Evolutionary conservation across 35 echinoderm and acorn worm genomes (phyloP), one percentile per base, ranked within the genome.

Genomic region (Lytechinus variegatus): DNA sequence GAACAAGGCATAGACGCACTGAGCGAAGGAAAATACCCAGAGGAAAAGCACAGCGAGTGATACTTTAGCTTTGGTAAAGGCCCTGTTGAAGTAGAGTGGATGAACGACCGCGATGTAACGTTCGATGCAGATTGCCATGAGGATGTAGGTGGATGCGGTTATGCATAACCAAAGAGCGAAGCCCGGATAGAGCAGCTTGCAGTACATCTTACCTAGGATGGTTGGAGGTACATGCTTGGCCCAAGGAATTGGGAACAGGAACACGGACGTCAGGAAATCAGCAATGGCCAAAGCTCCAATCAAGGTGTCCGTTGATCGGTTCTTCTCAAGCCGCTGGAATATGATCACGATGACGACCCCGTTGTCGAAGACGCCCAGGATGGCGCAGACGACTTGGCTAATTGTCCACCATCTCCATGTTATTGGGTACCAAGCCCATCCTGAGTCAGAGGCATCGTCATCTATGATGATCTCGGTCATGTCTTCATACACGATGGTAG

Each of bases 81-180:
- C 91, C 16, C 87, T 55, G 16, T 89, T 52, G 60, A 95, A 95
- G 61, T 94, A 55, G 27, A 97, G 51, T n/a, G 96, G 96, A 54
- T 96, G 53, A 8, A 97, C 61, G 4, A 97, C 93, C 9, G 96
- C 96, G 12, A 97, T 52, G 92, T 94, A 97, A 66, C 95, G 96
- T 14, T 97, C 96, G 2, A 97, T 89, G 4, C 94, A 96, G 66
- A 97, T 96, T 86, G 95, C 87, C 1, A 91, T 71, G 9, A 97
- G 92, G 12, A 86, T 94, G 54, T 94, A 97, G 6, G 95, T 92
- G 9, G 96, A 97, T 8, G 95, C 91, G 27, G 94, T 94, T 54
- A 97, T 96, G 7, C 91, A 94, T 54, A 97, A 72, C 95, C 95
- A 97, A 86, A 97, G 72, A 1, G 93, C 33, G 86, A 91, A 94